phyloP scores from a whole-genome alignment of 1,140 invertebrate species.

The Mercenaria mercenaria region DNA sequence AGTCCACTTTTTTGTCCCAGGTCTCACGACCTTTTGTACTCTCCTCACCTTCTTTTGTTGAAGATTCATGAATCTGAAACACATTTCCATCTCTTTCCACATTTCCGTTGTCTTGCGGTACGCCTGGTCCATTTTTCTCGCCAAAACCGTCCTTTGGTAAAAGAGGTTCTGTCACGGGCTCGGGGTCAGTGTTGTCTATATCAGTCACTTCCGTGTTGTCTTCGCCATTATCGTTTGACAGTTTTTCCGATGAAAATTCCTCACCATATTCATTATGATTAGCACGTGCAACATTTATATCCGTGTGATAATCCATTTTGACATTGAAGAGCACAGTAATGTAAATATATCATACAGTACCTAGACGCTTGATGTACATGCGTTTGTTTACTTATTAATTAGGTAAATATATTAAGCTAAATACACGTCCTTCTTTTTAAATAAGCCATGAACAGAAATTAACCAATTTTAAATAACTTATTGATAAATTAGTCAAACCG shows the following conservation, averaged over 20 bases:
- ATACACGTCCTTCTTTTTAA: no score
- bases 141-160: neutral
- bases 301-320: neutral
- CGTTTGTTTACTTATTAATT: no score
- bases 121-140: neutral
- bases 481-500: no score
- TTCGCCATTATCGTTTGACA: neutral
- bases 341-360: neutral
- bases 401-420: no score
- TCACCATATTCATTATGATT: neutral
- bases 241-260: neutral
- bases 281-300: neutral
- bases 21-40: constrained; percentile 69
- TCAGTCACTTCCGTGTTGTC: neutral
- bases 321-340: neutral
- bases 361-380: no score
- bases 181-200: neutral
- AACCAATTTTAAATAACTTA: no score
- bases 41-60: neutral
- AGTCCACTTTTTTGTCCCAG: constrained; percentile 93
- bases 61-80: neutral
- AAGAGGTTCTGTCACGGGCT: neutral
- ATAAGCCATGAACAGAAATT: no score
- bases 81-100: neutral
- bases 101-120: neutral